A percentile compares a stretch with the other conserved stretches of the same genome.
Conservation (phyloP, 2,888 invertebrate species). For the Digitonthophagus gazella region DNA sequence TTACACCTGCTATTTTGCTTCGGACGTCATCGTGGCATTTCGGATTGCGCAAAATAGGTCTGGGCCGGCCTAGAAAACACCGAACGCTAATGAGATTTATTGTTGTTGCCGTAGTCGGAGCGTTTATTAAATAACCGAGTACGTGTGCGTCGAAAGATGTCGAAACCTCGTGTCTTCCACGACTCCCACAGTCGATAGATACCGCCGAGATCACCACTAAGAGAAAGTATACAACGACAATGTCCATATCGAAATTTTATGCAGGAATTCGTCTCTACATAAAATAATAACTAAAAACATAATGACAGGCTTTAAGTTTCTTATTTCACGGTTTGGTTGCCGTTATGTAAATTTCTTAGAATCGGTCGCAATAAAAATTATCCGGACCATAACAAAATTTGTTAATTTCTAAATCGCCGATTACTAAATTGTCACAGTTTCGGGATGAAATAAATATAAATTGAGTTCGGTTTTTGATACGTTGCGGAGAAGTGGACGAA, state of each 20-base stretch:
- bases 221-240: background rate
- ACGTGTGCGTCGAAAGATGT: background rate
- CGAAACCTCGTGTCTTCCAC: background rate
- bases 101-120: background rate
- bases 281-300: background rate
- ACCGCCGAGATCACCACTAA: background rate
- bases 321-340: background rate
- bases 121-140: background rate
- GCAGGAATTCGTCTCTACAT: background rate
- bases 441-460: background rate
- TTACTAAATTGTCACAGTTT: background rate
- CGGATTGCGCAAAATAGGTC: background rate
- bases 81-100: background rate
- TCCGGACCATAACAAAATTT: background rate
- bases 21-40: background rate
- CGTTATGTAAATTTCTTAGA: background rate
- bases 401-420: background rate
- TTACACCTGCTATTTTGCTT: background rate
- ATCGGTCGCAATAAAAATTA: background rate
- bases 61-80: background rate
- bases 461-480: background rate
- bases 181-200: too few relatives aligned
- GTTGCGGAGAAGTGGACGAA: background rate
- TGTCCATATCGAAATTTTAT: background rate
- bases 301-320: background rate